Base-by-base conservation (phyloP, 1,140 invertebrate species). In the Philotrypesis tridentata region DNA sequence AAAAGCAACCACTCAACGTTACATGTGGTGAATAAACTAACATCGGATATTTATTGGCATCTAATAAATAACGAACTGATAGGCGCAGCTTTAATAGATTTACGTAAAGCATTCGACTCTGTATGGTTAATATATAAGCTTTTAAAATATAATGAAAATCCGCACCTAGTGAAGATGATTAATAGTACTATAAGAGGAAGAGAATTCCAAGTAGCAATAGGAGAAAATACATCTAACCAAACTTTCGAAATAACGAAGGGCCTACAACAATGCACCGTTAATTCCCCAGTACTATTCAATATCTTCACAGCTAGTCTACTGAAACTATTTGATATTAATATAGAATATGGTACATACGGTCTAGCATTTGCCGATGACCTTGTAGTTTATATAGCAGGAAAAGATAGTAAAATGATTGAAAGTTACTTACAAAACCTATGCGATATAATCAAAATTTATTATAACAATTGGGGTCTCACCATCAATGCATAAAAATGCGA, bases 81-180 rank as follows among this genome's bases (percentile, higher is more conserved):
- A 5, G 86, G 82, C 0, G 81, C 86, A 43, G 79, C 83, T 23
- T 80, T 88, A n/a, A 79, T 81, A 4, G 82, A 79, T 85, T 84
- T 90, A 0, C 84, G 87, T 61, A 89, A 88, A 55, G 86, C 86
- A 0, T 90, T 89, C 48, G 79, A 84, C 27, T 82, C 83, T 0
- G 83, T 82, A 4, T 84, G 79, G 83, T 23, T 88, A n/a, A 60
- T 87, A 0, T 84, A 76, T 63, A 87, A 87, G 81, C 21, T 89
- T 3, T 17, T 74, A 12, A 33, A 82, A 75, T 68, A 23, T 17
- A 3, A 12, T 2, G 29, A 11, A 29, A 25, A 60, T 4, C 1
- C 7, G 1, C n/a, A 60, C 3, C 55, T 60, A 23, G n/a, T 60
- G 5, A 60, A 60, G 21, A 2, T 60, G 2, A 5, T 60, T 4